Evolutionary conservation across 2,113 vertebrate species (phyloP), one percentile per base, ranked within the genome.

Genomic region (Hippocampus abdominalis): DNA sequence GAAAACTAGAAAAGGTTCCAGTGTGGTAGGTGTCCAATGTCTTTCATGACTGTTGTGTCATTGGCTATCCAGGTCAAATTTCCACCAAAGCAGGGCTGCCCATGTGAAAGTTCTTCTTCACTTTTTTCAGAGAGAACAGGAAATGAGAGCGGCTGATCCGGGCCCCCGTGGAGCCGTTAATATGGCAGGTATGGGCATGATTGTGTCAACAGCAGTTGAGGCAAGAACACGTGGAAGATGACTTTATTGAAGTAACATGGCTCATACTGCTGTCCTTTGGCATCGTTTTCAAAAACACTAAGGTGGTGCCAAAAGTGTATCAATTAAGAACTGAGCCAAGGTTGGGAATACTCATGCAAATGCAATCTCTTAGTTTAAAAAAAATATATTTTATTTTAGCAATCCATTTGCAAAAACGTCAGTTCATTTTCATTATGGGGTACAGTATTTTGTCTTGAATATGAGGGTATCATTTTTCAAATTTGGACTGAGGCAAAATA

Each of bases 81-180:
- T 77, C 48, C 59, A 53, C 68, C 64, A 66, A 36, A 78, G 80
- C 57, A 2, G 66, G 64, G 68, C 79, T 76, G 13, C 75, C 71
- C 61, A 69, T 67, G 73, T 84, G 68, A 84, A 84, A 56, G 73
- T 66, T 89, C 91, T 95, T 95, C 91, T 95, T 95, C 93, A 88
- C 93, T 96, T 96, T 91, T 96, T 97, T 89, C 96, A 99, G 96
- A 97, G 95, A 93, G 96, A 98, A 95, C 95, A 98, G 96, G 96
- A 98, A 93, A 95, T 96, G 96, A 98, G 96, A 95, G 95, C 93
- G 94, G 94, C 94, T 94, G 97, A 99, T 93, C 94, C 97, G 94
- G 96, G 96, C 93, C 94, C 94, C 91, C 95, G 96, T 92, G 96
- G 97, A 98, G 93, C 93, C 91, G 93, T 95, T 94, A 98, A 96